These are phyloP conservation scores for Oreochromis mossambicus DNA, from an alignment of 2,797 vertebrate species.

Conservation along the genomic window DNA sequence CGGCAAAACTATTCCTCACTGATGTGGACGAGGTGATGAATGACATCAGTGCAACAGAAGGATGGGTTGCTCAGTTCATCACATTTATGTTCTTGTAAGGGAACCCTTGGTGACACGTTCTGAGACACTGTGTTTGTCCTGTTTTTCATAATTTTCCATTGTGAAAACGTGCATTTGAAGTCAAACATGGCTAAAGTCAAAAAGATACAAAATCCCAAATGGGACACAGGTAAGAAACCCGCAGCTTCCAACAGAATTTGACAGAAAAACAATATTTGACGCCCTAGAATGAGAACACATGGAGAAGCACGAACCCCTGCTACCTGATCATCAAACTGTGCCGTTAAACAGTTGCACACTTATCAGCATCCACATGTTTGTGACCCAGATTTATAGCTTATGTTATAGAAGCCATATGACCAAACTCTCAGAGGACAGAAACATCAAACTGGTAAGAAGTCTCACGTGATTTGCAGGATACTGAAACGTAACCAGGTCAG, in stretches of 20 bases:
- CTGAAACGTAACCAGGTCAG: conserved; percentile 2
- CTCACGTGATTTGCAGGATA: neutral
- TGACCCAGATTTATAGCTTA: conserved; percentile 28
- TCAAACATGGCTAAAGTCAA: neutral
- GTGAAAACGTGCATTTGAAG: fast-evolving
- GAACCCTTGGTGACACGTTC: neutral
- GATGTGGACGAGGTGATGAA: fast-evolving
- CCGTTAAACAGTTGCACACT: neutral
- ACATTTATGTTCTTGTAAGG: neutral
- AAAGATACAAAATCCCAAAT: neutral
- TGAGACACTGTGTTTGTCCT: neutral
- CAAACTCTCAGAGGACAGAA: conserved; percentile 7
- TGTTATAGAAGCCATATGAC: too few relatives aligned
- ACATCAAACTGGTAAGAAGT: conserved; percentile 5
- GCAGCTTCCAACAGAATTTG: neutral
- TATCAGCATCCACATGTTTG: neutral
- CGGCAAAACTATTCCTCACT: neutral
- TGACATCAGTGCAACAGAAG: neutral
- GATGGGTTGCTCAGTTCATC: neutral
- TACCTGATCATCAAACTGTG: neutral
- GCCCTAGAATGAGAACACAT: neutral
- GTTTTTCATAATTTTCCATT: neutral
- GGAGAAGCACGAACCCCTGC: neutral
- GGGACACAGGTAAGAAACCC: fast-evolving
- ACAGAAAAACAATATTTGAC: neutral